Evolutionary conservation across 2,888 invertebrate genomes (phyloP).

Genomic region (Prenolepis imparis): DNA sequence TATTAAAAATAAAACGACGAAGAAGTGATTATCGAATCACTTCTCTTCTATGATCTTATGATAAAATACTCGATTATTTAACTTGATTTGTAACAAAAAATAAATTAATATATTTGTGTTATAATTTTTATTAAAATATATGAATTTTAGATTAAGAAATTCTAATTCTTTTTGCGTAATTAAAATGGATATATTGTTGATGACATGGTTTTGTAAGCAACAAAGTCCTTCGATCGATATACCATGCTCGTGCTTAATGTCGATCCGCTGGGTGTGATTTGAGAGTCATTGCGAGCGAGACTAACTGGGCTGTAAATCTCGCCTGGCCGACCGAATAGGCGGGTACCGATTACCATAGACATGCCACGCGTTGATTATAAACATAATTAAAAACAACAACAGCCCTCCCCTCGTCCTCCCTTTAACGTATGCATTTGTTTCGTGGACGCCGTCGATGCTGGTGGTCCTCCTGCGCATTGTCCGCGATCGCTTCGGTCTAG

Average conservation of each 20-base stretch:
- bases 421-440: slow-evolving; percentile 82
- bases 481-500: slow-evolving; percentile 67
- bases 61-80: not conserved
- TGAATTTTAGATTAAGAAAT: not conserved
- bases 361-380: slow-evolving; percentile 85
- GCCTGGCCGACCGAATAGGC: slow-evolving; percentile 73
- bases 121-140: not conserved
- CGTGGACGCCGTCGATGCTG: slow-evolving; percentile 82
- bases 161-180: not conserved
- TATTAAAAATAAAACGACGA: not conserved
- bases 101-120: not conserved
- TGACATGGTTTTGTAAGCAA: not conserved
- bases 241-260: not conserved
- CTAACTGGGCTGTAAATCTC: slow-evolving; percentile 77
- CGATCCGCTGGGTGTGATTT: slow-evolving; percentile 56
- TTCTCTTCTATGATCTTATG: not conserved
- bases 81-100: not conserved
- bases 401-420: slow-evolving; percentile 72
- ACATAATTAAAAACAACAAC: slow-evolving; percentile 86
- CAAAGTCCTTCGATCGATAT: not conserved
- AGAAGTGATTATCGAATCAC: not conserved
- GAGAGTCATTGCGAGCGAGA: slow-evolving; percentile 71
- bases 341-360: slow-evolving; percentile 84
- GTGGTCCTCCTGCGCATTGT: slow-evolving; percentile 85
- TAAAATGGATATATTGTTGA: not conserved